These are phyloP conservation scores for Tadarida brasiliensis DNA, from an alignment of 2,797 vertebrate species.

Conservation along the genomic window DNA sequence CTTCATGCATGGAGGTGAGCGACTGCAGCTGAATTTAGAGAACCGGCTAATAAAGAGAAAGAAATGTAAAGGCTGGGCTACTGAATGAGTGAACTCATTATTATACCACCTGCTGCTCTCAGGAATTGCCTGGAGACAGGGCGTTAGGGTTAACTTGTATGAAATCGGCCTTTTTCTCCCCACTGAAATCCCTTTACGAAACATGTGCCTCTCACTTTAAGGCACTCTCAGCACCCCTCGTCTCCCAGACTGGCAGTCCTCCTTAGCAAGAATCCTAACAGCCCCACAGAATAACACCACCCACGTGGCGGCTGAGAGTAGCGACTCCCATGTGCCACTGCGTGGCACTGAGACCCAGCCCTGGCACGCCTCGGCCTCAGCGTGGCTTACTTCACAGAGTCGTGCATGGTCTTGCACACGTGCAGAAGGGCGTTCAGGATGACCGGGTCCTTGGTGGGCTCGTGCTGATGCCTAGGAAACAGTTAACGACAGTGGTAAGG, in stretches of 20 bases:
- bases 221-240: not conserved
- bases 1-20: not conserved
- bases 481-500: constrained; percentile 49
- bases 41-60: not conserved
- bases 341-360: not conserved
- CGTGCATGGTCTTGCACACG: constrained; percentile 98
- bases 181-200: constrained; percentile 32
- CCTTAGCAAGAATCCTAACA: not conserved
- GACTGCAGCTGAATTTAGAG: constrained; percentile 47
- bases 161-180: not conserved
- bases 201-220: constrained; percentile 58
- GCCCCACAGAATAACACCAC: not conserved
- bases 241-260: not conserved
- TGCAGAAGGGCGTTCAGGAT: constrained; percentile 98
- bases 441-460: constrained; percentile 96
- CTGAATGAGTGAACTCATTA: not conserved
- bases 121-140: constrained; percentile 35
- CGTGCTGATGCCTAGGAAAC: constrained; percentile 93
- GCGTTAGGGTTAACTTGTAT: constrained; percentile 37
- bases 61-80: not conserved
- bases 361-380: not conserved
- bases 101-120: not conserved
- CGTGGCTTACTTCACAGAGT: constrained; percentile 96
- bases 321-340: not conserved
- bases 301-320: not conserved